Percentiles rank a stretch among this genome's conserved stretches.
Evolutionary conservation across 2,113 vertebrate species (phyloP).

Genomic region (Pipa parva): DNA sequence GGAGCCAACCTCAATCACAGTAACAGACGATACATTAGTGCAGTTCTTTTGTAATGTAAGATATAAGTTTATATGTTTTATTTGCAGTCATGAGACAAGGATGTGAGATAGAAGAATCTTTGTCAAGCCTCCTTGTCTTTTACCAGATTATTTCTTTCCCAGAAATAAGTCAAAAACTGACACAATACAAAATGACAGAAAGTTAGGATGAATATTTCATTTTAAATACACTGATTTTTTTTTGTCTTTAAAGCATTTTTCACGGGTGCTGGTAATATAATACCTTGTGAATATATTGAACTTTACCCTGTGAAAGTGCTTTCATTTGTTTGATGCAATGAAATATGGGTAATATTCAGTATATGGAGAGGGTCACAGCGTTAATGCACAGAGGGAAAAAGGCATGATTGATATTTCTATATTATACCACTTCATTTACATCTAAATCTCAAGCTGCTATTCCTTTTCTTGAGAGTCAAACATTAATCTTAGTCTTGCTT

Average conservation of each 20-base stretch:
- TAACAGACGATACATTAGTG: too few species aligned
- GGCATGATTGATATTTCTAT: neutral
- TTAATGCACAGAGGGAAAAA: neutral
- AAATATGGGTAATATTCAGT: neutral
- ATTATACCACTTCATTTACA: neutral
- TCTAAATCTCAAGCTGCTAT: neutral
- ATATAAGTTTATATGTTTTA: too few species aligned
- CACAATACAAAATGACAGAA: constrained; percentile 4
- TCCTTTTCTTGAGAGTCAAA: too few species aligned
- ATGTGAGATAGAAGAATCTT: too few species aligned
- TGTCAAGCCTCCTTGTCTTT: too few species aligned
- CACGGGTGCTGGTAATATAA: neutral
- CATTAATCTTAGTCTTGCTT: too few species aligned
- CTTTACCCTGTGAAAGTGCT: neutral
- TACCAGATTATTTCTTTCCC: too few species aligned
- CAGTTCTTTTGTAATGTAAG: too few species aligned
- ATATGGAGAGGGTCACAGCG: neutral
- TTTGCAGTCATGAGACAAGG: too few species aligned
- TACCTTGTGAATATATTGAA: neutral
- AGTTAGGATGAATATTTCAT: neutral
- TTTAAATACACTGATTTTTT: too few species aligned
- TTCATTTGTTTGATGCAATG: neutral
- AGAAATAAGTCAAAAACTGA: neutral
- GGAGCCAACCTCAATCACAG: too few species aligned
- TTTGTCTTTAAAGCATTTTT: neutral